Percentiles rank a stretch among this genome's conserved stretches.
Conservation (phyloP, 2,113 vertebrate species). For the Ahaetulla prasina region DNA sequence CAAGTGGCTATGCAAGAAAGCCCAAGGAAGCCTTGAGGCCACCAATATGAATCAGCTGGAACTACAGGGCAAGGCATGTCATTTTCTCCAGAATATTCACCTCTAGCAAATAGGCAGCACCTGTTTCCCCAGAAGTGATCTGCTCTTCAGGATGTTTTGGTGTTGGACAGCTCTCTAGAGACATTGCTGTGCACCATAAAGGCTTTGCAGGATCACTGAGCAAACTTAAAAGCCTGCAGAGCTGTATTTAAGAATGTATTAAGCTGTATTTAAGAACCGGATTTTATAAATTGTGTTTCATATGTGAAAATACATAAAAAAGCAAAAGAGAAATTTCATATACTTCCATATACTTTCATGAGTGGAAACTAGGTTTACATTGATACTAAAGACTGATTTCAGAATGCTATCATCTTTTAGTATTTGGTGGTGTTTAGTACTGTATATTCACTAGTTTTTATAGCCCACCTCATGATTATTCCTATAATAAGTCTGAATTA, state of each 20-base stretch:
- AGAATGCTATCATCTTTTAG: neutral
- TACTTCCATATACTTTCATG: neutral
- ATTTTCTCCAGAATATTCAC: neutral
- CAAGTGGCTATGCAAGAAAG: neutral
- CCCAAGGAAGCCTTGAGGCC: neutral
- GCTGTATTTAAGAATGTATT: too few relatives aligned
- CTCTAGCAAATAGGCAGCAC: neutral
- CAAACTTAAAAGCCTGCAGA: neutral
- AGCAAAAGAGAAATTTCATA: neutral
- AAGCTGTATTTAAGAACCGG: too few relatives aligned
- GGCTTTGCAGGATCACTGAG: neutral
- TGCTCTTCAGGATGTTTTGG: slow-evolving; percentile 47
- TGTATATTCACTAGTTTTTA: neutral
- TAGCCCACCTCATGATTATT: neutral
- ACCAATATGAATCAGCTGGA: neutral
- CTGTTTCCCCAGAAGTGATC: neutral
- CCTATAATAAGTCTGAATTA: neutral
- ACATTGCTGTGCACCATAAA: neutral
- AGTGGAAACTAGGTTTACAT: neutral
- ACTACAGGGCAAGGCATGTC: neutral
- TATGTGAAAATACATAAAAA: neutral
- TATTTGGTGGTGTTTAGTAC: neutral
- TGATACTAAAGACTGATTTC: neutral
- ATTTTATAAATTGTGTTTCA: neutral
- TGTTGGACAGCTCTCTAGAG: slow-evolving; percentile 63